A percentile compares a stretch with the other conserved stretches of the same genome.
phyloP scores from a whole-genome alignment of 2,113 vertebrate genomes.

The Platanista minor region DNA sequence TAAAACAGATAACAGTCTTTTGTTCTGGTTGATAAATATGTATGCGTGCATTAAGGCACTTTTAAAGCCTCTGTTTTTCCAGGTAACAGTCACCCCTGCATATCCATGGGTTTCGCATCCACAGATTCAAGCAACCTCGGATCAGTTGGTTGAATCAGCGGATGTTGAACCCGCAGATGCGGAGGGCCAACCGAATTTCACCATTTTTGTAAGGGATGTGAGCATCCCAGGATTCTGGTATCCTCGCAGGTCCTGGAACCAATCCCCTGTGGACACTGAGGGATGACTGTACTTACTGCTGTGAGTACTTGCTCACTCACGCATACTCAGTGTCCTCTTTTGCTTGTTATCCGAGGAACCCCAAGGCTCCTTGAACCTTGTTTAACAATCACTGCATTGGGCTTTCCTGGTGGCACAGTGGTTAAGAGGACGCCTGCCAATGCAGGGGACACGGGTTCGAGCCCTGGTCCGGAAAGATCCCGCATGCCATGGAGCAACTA shows the following conservation, averaged over 20 bases:
- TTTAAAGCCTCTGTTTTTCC: background rate
- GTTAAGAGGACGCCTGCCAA: too few relatives aligned
- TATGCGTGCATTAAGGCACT: background rate
- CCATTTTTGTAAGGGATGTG: background rate
- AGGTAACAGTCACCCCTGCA: background rate
- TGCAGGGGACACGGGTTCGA: too few relatives aligned
- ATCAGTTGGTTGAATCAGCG: background rate
- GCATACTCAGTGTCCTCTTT: background rate
- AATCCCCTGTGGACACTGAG: rapidly evolving
- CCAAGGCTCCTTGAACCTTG: background rate
- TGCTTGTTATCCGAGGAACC: background rate
- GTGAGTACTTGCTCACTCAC: background rate
- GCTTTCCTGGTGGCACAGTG: too few relatives aligned
- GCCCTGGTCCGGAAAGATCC: too few relatives aligned
- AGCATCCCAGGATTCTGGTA: background rate
- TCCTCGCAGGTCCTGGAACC: background rate
- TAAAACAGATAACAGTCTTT: background rate
- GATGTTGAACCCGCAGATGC: background rate
- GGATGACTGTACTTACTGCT: background rate
- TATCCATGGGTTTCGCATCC: background rate
- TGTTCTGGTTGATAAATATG: background rate
- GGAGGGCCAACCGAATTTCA: background rate
- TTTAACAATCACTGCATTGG: background rate
- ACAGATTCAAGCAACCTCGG: background rate
- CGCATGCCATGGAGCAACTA: too few relatives aligned